Percentiles rank a stretch among this genome's conserved stretches.
These are phyloP conservation scores for Axea sp. DNA, from an alignment of 2,888 invertebrate genomes.

Conservation along the genomic window DNA sequence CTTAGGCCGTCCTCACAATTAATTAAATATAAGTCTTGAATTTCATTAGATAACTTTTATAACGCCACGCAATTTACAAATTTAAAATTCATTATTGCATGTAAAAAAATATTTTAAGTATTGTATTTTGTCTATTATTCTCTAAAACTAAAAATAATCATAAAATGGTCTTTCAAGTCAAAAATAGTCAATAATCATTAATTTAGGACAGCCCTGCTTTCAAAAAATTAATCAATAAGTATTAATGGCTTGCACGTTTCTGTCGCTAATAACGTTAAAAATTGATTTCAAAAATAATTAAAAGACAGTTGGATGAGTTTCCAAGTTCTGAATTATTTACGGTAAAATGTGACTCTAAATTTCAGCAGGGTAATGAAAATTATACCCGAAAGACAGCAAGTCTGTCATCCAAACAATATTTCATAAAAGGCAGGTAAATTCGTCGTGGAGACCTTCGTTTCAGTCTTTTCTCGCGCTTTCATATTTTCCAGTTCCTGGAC, in stretches of 20 bases:
- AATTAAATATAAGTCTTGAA: conserved; percentile 33
- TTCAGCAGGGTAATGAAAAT: conserved; percentile 40
- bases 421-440: conserved; percentile 53
- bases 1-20: conserved; percentile 11
- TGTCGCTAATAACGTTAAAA: conserved; percentile 36
- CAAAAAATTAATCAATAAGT: too few species aligned
- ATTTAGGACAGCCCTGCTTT: too few species aligned
- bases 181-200: too few species aligned
- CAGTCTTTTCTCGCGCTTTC: conserved; percentile 48
- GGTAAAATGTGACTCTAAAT: conserved; percentile 12
- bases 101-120: too few species aligned
- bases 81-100: too few species aligned
- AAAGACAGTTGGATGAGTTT: conserved; percentile 59
- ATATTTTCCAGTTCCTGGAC: conserved; percentile 34
- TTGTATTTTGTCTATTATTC: too few species aligned
- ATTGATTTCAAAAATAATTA: conserved; percentile 75
- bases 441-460: conserved; percentile 39
- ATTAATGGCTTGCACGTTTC: conserved; percentile 23
- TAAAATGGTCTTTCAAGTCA: too few species aligned
- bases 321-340: conserved; percentile 3
- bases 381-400: conserved; percentile 47
- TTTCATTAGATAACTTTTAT: conserved; percentile 10
- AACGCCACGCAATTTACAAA: too few species aligned
- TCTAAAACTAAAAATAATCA: too few species aligned
- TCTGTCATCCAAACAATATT: conserved; percentile 50